phyloP scores from a whole-genome alignment of 2,888 invertebrate species.

The Mycalesis mineus region DNA sequence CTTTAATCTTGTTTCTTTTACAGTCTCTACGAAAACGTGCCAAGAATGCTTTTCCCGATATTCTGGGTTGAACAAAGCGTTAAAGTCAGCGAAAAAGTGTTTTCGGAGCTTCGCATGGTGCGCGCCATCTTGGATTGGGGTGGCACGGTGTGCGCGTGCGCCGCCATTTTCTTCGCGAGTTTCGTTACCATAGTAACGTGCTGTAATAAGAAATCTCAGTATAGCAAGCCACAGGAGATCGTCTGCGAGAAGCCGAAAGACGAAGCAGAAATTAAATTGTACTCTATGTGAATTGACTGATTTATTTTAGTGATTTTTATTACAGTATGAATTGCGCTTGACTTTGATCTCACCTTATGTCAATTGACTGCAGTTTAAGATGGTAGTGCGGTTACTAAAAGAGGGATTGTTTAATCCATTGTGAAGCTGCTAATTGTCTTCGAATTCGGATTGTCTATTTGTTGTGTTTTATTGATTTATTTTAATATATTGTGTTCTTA shows the following conservation, averaged over 20 bases:
- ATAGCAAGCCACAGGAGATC: conserved; percentile 42
- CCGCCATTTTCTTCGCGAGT: conserved; percentile 71
- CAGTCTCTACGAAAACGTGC: conserved; percentile 83
- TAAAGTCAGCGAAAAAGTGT: conserved; percentile 75
- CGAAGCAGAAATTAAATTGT: conserved; percentile 59
- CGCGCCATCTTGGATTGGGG: conserved; percentile 63
- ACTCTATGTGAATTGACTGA: conserved; percentile 38
- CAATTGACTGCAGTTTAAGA: no score
- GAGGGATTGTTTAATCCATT: no score
- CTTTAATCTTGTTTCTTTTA: background rate
- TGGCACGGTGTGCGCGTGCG: conserved; percentile 51
- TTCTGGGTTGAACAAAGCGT: conserved; percentile 88
- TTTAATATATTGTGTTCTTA: no score
- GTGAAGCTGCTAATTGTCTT: no score
- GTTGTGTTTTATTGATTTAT: no score
- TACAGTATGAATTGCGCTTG: no score
- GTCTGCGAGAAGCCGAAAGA: conserved; percentile 49
- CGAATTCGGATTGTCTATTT: no score
- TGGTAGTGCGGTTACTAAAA: no score
- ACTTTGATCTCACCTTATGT: no score
- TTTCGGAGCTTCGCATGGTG: conserved; percentile 68
- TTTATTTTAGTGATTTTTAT: background rate
- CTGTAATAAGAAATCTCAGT: conserved; percentile 43
- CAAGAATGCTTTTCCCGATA: conserved; percentile 84
- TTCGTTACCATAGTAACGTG: conserved; percentile 65